Percentiles rank a stretch among this genome's conserved stretches.
Evolutionary conservation across 2,888 invertebrate species (phyloP).

Genomic region (Bugulina stolonifera): DNA sequence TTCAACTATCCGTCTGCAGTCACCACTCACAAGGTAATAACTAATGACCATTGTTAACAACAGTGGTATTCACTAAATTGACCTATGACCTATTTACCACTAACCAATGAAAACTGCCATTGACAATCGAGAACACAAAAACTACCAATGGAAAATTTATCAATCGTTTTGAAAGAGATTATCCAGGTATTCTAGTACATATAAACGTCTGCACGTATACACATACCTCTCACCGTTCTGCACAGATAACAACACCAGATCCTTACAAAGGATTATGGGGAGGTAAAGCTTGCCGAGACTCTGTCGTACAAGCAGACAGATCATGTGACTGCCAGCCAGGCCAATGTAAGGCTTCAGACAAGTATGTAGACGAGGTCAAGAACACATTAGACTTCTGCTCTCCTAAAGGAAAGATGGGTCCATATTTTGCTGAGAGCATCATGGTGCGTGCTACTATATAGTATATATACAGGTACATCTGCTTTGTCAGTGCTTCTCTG

Average conservation of each 20-base stretch:
- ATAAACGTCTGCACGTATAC: too few relatives aligned
- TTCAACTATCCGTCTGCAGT: slow-evolving; percentile 66
- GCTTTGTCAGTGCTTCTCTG: too few relatives aligned
- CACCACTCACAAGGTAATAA: slow-evolving; percentile 71
- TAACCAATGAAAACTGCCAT: too few relatives aligned
- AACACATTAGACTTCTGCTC: slow-evolving; percentile 73
- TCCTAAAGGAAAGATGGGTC: slow-evolving; percentile 72
- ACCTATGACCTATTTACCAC: too few relatives aligned
- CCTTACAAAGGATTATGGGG: slow-evolving; percentile 87
- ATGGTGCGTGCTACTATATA: slow-evolving; percentile 65
- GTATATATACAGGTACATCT: too few relatives aligned
- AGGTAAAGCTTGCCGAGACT: slow-evolving; percentile 79
- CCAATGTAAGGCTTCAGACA: slow-evolving; percentile 67
- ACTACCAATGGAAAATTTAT: too few relatives aligned
- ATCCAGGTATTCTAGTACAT: too few relatives aligned
- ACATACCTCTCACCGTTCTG: background rate
- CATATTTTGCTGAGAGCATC: slow-evolving; percentile 87
- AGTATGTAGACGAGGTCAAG: slow-evolving; percentile 75
- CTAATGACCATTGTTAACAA: too few relatives aligned
- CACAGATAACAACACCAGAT: slow-evolving; percentile 81
- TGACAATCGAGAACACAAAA: too few relatives aligned
- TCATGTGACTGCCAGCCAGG: slow-evolving; percentile 63
- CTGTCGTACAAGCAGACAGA: slow-evolving; percentile 62
- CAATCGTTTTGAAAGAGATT: too few relatives aligned
- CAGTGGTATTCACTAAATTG: too few relatives aligned